These are phyloP conservation scores for Kryptopterus vitreolus DNA, from an alignment of 2,797 vertebrate genomes.

Conservation along the genomic window DNA sequence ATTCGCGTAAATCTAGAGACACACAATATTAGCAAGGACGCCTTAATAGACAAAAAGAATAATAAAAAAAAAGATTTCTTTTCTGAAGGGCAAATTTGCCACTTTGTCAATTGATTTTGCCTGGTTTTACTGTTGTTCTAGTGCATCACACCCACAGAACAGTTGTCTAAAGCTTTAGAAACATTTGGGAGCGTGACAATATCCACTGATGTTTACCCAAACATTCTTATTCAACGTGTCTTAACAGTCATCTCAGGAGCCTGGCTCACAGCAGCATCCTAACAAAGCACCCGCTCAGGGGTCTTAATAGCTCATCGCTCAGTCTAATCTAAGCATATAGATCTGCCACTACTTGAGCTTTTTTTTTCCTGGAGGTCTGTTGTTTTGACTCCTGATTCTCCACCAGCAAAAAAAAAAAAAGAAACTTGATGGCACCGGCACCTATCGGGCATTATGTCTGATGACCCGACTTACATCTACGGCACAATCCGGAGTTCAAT, in stretches of 20 bases:
- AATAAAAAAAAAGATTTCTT: slow-evolving; percentile 5
- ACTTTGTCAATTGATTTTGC: background rate
- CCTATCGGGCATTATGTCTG: slow-evolving; percentile 17
- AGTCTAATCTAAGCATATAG: slow-evolving; percentile 1
- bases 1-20: slow-evolving; percentile 12
- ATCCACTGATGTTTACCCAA: background rate
- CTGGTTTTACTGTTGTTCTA: slow-evolving; percentile 1
- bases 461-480: background rate
- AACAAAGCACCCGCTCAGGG: slow-evolving; percentile 7
- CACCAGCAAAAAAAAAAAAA: background rate
- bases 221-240: background rate
- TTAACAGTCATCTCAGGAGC: slow-evolving; percentile 7
- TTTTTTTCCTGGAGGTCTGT: background rate
- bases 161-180: background rate
- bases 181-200: background rate
- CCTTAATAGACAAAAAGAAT: background rate
- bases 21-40: background rate
- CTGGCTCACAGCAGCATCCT: background rate
- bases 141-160: background rate
- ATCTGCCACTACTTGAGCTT: background rate
- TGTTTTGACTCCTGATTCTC: background rate
- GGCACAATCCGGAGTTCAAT: slow-evolving; percentile 10
- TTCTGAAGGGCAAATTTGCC: slow-evolving; percentile 7
- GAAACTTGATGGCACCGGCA: slow-evolving; percentile 11
- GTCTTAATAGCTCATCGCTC: background rate